phyloP scores from a whole-genome alignment of 1,140 invertebrate species.

The Achroia grisella region DNA sequence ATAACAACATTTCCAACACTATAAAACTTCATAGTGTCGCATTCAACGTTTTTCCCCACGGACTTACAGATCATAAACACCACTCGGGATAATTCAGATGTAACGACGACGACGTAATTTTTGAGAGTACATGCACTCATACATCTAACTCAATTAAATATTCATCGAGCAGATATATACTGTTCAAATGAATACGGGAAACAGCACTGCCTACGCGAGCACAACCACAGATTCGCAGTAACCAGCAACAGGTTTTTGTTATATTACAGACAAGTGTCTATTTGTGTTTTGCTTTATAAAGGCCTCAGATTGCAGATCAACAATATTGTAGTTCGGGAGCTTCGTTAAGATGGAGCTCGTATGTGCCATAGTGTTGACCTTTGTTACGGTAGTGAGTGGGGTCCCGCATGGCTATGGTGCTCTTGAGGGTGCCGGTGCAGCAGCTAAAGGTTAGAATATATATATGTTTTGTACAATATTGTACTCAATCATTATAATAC shows the following conservation, averaged over 20 bases:
- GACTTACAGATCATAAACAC: too few species aligned
- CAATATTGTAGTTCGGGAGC: conserved; percentile 53
- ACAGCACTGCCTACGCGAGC: conserved; percentile 41
- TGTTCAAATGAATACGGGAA: conserved; percentile 28
- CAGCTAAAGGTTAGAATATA: conserved; percentile 26
- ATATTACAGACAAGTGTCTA: conserved; percentile 38
- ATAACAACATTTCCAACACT: too few species aligned
- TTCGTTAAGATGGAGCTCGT: conserved; percentile 56
- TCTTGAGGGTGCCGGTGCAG: conserved; percentile 41
- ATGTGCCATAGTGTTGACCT: conserved; percentile 35
- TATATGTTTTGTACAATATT: too few species aligned
- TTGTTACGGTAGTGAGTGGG: conserved; percentile 31
- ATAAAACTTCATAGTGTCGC: too few species aligned
- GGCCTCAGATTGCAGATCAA: conserved; percentile 31
- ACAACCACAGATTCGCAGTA: conserved; percentile 52
- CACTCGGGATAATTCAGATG: neutral
- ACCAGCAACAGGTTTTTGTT: conserved; percentile 57
- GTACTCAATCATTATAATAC: conserved; percentile 2
- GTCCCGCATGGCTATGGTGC: conserved; percentile 54
- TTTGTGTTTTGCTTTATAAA: conserved; percentile 69
- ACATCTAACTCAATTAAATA: neutral
- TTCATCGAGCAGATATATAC: too few species aligned
- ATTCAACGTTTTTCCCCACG: conserved; percentile 5
- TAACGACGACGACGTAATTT: neutral
- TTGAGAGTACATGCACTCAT: conserved; percentile 1